Base-by-base conservation (phyloP, 37 sponge, comb jelly and placozoan species). In the Tethya wilhelma region DNA sequence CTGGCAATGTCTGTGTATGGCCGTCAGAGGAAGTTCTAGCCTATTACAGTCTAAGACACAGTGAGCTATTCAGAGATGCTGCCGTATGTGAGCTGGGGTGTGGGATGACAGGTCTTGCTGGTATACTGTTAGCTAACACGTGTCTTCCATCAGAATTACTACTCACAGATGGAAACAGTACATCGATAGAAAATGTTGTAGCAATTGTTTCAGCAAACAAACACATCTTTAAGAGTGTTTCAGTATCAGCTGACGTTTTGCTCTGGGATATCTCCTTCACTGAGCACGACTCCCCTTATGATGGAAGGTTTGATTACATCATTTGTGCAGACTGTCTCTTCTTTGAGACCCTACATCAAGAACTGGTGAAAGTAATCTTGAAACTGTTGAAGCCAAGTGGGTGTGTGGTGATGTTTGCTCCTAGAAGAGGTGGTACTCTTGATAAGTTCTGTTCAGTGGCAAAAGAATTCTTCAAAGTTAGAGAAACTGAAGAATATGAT, bases 1-100 rank as follows among this genome's bases (percentile, higher is more conserved):
- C 93, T 26, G 93, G 93, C 17, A 93, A 93, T 62, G 59, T 93
- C 31, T 93, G 93, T 43, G 65, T 93, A 9, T 93, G 93, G 93
- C 89, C 90, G 2, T 77, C 93, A 31, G 90, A 93, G 58, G 90
- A 93, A 70, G 86, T 93, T 0, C 42, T 93, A 67, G 93, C 93
- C 22, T 77, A 80, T 31, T 78, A 89, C 56, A 85, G 90, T 39
- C 56, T 93, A 44, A 65, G 41, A 33, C 58, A 84, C n/a, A 19
- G 19, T 6, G 78, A 76, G n/a, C 53, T 55, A 39, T 80, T 90
- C 56, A 31, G 41, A 25, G 90, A 73, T 23, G 33, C 20, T 28
- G 20, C 43, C 19, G 73, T 93, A 2, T 89, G 89, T 85, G 93
- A 93, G 43, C 78, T 93, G 2, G 93, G 93, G 12, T 59, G 81